phyloP scores from a whole-genome alignment of 2,113 vertebrate genomes.

The Felis chaus region DNA sequence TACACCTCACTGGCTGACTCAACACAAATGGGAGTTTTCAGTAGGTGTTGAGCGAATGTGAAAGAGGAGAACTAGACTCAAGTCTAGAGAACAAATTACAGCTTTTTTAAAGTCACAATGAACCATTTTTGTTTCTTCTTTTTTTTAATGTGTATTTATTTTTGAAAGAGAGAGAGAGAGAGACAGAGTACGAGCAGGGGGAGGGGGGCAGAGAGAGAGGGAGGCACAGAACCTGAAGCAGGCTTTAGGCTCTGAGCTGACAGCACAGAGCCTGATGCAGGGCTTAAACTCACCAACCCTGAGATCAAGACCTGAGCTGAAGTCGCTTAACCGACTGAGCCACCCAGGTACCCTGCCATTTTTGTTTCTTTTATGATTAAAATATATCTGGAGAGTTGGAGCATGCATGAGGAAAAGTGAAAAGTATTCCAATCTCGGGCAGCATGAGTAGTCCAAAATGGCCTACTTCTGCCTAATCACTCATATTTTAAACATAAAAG shows the following conservation, averaged over 20 bases:
- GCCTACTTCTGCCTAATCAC: neutral
- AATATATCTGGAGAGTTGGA: neutral
- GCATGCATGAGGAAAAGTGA: neutral
- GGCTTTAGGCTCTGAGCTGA: no score
- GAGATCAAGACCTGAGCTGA: no score
- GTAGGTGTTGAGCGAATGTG: neutral
- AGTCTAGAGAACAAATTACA: neutral
- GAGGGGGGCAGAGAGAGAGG: no score
- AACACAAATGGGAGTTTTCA: conserved; percentile 11
- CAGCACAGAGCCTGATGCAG: no score
- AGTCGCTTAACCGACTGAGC: no score
- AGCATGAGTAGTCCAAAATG: neutral
- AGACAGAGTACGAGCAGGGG: no score
- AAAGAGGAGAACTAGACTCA: neutral
- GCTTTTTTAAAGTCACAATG: neutral
- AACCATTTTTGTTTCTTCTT: conserved; percentile 12
- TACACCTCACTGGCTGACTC: neutral
- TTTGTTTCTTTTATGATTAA: neutral
- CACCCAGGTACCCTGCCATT: no score
- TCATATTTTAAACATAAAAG: neutral
- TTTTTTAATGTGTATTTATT: no score
- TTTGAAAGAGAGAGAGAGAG: no score
- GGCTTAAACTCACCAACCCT: no score
- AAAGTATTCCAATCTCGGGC: neutral
- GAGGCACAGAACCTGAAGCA: no score